Evolutionary conservation across 1,140 invertebrate species (phyloP).

Genomic region (Euborellia annulipes): DNA sequence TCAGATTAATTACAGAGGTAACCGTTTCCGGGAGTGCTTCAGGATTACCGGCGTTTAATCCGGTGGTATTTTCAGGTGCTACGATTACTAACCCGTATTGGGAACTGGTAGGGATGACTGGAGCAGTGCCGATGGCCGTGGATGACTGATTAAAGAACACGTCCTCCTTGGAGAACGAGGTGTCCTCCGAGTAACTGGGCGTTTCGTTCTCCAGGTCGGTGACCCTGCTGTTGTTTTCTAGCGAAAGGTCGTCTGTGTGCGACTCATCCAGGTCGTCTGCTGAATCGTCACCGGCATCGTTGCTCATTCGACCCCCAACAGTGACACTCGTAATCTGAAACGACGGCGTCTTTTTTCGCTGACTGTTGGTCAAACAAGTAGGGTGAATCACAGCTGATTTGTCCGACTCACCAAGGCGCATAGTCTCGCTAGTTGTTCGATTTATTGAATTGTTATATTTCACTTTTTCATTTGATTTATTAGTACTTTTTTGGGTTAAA

Average conservation of each 20-base stretch:
- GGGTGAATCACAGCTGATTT: conserved; percentile 25
- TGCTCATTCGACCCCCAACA: conserved; percentile 56
- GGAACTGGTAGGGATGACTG: conserved; percentile 67
- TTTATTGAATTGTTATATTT: conserved; percentile 39
- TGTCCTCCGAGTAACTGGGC: conserved; percentile 69
- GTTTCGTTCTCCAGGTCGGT: conserved; percentile 73
- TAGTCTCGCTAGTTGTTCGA: conserved; percentile 59
- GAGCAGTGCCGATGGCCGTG: conserved; percentile 53
- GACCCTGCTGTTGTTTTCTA: conserved; percentile 51
- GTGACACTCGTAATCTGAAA: conserved; percentile 88
- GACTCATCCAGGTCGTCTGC: conserved; percentile 87
- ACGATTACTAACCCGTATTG: conserved; percentile 69
- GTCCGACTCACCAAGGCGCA: conserved; percentile 45
- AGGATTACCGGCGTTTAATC: not conserved
- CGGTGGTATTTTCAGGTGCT: conserved; percentile 31
- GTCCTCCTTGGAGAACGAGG: conserved; percentile 60
- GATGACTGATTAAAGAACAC: conserved; percentile 59
- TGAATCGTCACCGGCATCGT: conserved; percentile 79
- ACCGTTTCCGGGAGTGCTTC: conserved; percentile 12
- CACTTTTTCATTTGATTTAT: conserved; percentile 10
- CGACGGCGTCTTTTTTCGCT: conserved; percentile 65
- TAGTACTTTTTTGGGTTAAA: conserved; percentile 9
- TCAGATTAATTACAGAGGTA: conserved; percentile 22
- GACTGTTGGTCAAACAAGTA: conserved; percentile 19
- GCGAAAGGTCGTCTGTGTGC: conserved; percentile 64